Base-by-base conservation (phyloP, 2,888 invertebrate species). In the Cryptus viduatorius region DNA sequence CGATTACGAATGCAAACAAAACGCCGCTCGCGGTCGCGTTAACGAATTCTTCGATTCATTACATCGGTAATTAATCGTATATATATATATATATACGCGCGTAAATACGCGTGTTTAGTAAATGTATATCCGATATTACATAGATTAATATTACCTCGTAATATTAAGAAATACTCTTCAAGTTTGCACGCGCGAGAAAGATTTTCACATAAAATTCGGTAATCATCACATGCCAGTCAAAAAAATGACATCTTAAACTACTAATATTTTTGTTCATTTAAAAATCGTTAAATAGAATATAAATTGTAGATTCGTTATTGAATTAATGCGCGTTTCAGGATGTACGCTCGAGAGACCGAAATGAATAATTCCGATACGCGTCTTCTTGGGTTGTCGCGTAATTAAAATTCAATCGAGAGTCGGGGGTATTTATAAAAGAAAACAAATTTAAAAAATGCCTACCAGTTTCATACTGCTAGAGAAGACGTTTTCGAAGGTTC, bases 161-260 rank as follows among this genome's bases (percentile, higher is more conserved):
- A 90, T 90, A 89, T 90, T 91, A 90, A 24, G 56, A 90, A 92
- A 92, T 92, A 92, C 92, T 92, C 92, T 92, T 90, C 82, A 87
- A 90, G 86, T 88, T 91, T 89, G 89, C 92, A 90, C 91, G 89
- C 90, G 37, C 37, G 37, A 37, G 0, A 37, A 89, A 90, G 89
- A 89, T 91, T 92, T 92, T 90, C 92, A 91, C 91, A 90, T 92
- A 90, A 91, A 92, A 92, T 92, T 91, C 89, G 91, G 89, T 90
- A 42, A 92, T 93, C 92, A 92, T 93, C 92, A 92, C 92, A 93
- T 92, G 88, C 90, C 89, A 91, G 89, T 82, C 77, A 76, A 44
- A 71, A 44, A 44, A 78, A 90, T 92, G 90, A 90, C 91, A 91
- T 90, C 89, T 88, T 83, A 88, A 76, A 84, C 75, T 83, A 82